phyloP scores from a whole-genome alignment of 2,113 vertebrate genomes.

The Sorex araneus region DNA sequence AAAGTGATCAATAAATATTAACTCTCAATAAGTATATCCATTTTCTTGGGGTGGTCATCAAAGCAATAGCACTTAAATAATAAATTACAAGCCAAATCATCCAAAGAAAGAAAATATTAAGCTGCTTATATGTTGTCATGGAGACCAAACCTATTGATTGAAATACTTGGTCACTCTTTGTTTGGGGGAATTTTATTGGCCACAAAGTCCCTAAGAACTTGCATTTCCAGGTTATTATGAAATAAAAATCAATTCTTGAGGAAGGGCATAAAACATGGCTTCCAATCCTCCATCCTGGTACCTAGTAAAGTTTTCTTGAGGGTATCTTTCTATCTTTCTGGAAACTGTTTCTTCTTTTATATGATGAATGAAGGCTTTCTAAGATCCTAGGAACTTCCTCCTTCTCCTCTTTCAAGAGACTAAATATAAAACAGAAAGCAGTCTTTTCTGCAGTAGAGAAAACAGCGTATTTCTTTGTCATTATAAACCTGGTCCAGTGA shows the following conservation, averaged over 20 bases:
- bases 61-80: conserved; percentile 34
- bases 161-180: neutral
- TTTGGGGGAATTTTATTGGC: neutral
- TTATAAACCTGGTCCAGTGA: neutral
- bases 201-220: neutral
- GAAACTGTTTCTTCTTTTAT: neutral
- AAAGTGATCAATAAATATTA: conserved; percentile 38
- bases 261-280: neutral
- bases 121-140: conserved; percentile 6
- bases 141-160: conserved; percentile 27
- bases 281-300: neutral
- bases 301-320: neutral
- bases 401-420: neutral
- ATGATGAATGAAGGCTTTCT: neutral
- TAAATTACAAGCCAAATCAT: conserved; percentile 40
- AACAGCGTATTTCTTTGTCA: neutral
- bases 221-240: neutral
- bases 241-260: neutral
- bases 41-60: conserved; percentile 29
- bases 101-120: conserved; percentile 2
- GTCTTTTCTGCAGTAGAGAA: neutral
- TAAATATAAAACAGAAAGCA: neutral
- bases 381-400: neutral
- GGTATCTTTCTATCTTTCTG: neutral
- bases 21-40: conserved; percentile 20